A percentile compares a stretch with the other conserved stretches of the same genome.
phyloP scores from a whole-genome alignment of 2,888 invertebrate genomes.

The Plebejus melissa region DNA sequence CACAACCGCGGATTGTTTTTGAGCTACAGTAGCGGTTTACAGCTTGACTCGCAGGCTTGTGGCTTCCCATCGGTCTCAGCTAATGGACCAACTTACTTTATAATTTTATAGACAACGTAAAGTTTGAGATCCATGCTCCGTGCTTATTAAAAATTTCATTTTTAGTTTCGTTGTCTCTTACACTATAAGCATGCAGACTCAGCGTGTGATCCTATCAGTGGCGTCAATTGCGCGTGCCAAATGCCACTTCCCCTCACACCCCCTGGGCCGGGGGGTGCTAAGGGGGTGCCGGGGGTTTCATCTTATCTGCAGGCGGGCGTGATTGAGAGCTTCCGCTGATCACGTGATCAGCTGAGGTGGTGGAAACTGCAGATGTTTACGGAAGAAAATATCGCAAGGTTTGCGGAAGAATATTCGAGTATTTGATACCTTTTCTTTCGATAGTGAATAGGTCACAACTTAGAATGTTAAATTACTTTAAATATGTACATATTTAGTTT shows the following conservation, averaged over 20 bases:
- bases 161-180: slow-evolving; percentile 41
- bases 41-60: too few species aligned
- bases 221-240: slow-evolving; percentile 80
- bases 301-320: slow-evolving; percentile 47
- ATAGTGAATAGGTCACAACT: too few species aligned
- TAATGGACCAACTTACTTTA: too few species aligned
- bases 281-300: slow-evolving; percentile 3
- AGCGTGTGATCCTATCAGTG: slow-evolving; percentile 77
- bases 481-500: too few species aligned
- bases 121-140: too few species aligned
- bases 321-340: slow-evolving; percentile 75
- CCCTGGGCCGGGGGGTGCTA: slow-evolving; percentile 32
- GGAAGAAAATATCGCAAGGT: background rate
- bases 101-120: too few species aligned
- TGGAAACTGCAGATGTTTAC: slow-evolving; percentile 3
- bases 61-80: too few species aligned
- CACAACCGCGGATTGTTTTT: too few species aligned
- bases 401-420: background rate
- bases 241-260: slow-evolving; percentile 65
- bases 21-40: too few species aligned
- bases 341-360: slow-evolving; percentile 51
- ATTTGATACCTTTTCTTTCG: background rate
- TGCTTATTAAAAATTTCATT: background rate
- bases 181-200: slow-evolving; percentile 65
- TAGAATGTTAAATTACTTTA: too few species aligned